Percentiles rank a stretch among this genome's conserved stretches.
Evolutionary conservation across 53 echinoderm and acorn worm species (phyloP).

Genomic region (Mesocentrotus franciscanus): DNA sequence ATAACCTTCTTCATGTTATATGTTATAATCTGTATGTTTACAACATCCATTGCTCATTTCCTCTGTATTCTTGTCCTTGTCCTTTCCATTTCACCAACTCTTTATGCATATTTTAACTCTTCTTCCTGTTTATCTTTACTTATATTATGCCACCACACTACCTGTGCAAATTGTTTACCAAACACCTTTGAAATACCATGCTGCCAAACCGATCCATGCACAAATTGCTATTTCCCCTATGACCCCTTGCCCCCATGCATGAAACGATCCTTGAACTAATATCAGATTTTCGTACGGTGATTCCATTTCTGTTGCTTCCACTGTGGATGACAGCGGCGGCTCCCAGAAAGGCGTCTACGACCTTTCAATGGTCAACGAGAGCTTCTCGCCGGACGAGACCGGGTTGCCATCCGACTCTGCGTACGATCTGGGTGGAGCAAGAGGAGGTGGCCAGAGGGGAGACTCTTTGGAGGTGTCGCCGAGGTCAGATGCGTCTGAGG

Average conservation of each 20-base stretch:
- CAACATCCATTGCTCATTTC: background rate
- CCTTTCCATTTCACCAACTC: too few relatives aligned
- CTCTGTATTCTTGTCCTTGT: background rate
- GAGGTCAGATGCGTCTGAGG: constrained; percentile 44
- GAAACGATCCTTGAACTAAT: constrained; percentile 39
- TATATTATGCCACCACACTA: too few relatives aligned
- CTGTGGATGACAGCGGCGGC: constrained; percentile 80
- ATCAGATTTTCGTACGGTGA: constrained; percentile 91
- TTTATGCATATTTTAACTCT: too few relatives aligned
- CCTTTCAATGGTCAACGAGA: constrained; percentile 86
- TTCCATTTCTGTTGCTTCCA: constrained; percentile 86
- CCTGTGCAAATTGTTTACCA: background rate
- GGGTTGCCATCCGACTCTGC: constrained; percentile 84
- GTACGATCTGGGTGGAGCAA: constrained; percentile 74
- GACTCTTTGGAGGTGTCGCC: background rate
- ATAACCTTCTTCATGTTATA: too few relatives aligned
- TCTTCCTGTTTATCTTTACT: too few relatives aligned
- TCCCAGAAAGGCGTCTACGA: constrained; percentile 87
- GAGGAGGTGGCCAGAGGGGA: constrained; percentile 12
- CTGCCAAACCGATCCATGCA: background rate
- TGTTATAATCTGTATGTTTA: too few relatives aligned
- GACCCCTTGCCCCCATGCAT: constrained; percentile 40
- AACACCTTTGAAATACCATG: background rate
- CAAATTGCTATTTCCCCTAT: background rate
- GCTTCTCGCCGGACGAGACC: constrained; percentile 78